Conservation (phyloP, 2,888 invertebrate genomes). For the Rotaria macrura region DNA sequence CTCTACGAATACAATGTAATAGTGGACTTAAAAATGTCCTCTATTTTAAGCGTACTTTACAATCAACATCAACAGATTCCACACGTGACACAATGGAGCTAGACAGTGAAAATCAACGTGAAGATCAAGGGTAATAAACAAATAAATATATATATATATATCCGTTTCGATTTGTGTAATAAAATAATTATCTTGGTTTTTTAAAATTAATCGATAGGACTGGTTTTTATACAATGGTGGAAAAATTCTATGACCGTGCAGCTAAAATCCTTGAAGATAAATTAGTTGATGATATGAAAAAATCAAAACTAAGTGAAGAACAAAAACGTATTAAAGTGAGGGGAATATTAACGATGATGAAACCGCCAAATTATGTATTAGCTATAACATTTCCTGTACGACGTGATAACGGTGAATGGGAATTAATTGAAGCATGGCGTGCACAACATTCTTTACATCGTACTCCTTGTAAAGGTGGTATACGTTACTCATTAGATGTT, state of each 20-base stretch:
- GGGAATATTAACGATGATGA: conserved; percentile 87
- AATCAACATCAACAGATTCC: neutral
- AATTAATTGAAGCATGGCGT: conserved; percentile 87
- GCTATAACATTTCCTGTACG: conserved; percentile 81
- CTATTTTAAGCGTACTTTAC: neutral
- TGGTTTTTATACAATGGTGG: conserved; percentile 73
- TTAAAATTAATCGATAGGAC: neutral
- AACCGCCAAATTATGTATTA: conserved; percentile 84
- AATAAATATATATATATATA: too few relatives aligned
- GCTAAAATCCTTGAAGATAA: conserved; percentile 71
- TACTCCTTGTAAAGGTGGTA: conserved; percentile 97
- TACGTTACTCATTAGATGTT: conserved; percentile 83
- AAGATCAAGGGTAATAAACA: neutral
- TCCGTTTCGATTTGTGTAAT: too few relatives aligned
- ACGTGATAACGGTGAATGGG: conserved; percentile 89
- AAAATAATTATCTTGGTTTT: too few relatives aligned
- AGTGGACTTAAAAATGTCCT: neutral
- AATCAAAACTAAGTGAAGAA: conserved; percentile 59
- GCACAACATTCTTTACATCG: conserved; percentile 94
- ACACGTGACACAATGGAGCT: neutral
- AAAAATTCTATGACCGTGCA: conserved; percentile 92
- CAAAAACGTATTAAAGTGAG: conserved; percentile 83
- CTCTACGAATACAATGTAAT: neutral
- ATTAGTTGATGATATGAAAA: conserved; percentile 71
- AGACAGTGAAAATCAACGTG: neutral